Conservation (phyloP, 1,140 invertebrate genomes). For the Halictus rubicundus region DNA sequence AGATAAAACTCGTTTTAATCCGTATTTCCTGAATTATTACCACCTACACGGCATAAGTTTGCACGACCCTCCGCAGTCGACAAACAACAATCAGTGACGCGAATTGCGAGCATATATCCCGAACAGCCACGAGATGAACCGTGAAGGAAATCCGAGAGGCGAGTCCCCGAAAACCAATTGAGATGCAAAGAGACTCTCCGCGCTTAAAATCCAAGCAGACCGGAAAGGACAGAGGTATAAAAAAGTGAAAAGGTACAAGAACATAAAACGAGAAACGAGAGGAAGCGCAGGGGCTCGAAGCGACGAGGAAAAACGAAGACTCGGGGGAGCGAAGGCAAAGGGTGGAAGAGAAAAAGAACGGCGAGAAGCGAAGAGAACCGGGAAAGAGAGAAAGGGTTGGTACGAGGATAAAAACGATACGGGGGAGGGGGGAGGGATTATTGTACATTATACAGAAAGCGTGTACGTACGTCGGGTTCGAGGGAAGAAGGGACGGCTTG, state of each 20-base stretch:
- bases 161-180: constrained; percentile 8
- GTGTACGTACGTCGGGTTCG: constrained; percentile 1
- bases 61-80: no score
- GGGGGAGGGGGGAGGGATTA: constrained; percentile 13
- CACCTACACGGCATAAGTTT: no score
- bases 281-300: background rate
- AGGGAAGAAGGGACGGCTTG: background rate
- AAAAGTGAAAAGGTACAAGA: constrained; percentile 4
- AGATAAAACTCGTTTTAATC: no score
- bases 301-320: background rate
- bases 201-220: background rate
- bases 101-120: no score
- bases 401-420: background rate
- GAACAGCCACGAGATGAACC: background rate
- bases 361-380: background rate
- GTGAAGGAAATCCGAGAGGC: background rate
- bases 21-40: no score
- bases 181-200: constrained; percentile 7
- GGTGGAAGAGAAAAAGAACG: background rate
- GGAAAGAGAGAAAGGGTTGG: background rate
- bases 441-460: constrained; percentile 13
- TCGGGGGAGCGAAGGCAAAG: background rate
- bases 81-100: no score
- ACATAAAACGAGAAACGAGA: background rate
- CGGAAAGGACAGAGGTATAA: background rate